These are phyloP conservation scores for Leptarthrus brevirostris DNA, from an alignment of 2,888 invertebrate genomes.

Conservation along the genomic window DNA sequence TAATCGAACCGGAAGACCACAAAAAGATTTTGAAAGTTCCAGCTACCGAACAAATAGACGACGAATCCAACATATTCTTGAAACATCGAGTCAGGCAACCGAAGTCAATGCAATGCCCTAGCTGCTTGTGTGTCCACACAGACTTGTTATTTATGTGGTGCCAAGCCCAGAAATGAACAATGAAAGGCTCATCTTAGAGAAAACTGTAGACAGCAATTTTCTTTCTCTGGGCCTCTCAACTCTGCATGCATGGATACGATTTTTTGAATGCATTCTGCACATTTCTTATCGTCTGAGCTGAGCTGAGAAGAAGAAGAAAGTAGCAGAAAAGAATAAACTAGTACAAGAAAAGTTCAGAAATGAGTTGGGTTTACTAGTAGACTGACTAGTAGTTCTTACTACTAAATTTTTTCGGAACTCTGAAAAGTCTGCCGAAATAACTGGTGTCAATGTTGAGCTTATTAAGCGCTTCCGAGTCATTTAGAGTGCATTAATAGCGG, in stretches of 20 bases:
- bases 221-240: too few species aligned
- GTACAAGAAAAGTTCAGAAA: slow-evolving; percentile 23
- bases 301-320: slow-evolving; percentile 25
- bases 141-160: too few species aligned
- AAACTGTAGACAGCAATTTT: too few species aligned
- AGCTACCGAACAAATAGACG: neutral
- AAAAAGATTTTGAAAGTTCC: neutral
- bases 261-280: too few species aligned
- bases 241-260: too few species aligned
- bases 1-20: neutral
- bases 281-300: neutral
- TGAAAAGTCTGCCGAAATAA: slow-evolving; percentile 38
- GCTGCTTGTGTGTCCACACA: too few species aligned
- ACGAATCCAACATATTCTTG: neutral
- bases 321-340: slow-evolving; percentile 12
- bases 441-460: slow-evolving; percentile 25
- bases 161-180: too few species aligned
- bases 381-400: slow-evolving; percentile 19
- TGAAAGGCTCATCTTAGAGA: too few species aligned
- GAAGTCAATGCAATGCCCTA: too few species aligned
- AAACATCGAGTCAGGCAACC: neutral
- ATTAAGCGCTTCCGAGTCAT: slow-evolving; percentile 12
- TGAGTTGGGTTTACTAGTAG: slow-evolving; percentile 22
- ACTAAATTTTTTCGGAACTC: slow-evolving; percentile 31
- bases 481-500: slow-evolving; percentile 1